Conservation (phyloP, 2,888 invertebrate genomes). For the Diloba caeruleocephala region DNA sequence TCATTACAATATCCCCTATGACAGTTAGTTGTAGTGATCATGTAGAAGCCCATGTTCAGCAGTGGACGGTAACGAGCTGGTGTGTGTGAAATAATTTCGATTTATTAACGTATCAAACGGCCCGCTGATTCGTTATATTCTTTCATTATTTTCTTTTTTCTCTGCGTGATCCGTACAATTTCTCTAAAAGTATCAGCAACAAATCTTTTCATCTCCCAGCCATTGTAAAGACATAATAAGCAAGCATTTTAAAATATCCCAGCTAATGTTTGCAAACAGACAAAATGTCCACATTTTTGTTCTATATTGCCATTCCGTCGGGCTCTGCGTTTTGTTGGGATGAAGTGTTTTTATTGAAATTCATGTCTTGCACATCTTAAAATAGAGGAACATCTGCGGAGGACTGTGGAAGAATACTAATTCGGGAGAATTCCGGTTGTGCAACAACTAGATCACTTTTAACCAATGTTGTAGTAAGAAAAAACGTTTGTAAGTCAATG, state of each 20-base stretch:
- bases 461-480: constrained; percentile 25
- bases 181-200: constrained; percentile 34
- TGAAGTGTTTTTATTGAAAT: constrained; percentile 53
- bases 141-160: too few species aligned
- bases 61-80: too few species aligned
- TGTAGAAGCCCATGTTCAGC: too few species aligned
- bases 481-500: not conserved
- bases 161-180: constrained; percentile 33
- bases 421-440: constrained; percentile 26
- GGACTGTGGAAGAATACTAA: constrained; percentile 43
- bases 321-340: constrained; percentile 19
- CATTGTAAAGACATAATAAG: constrained; percentile 43
- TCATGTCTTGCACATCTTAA: constrained; percentile 47
- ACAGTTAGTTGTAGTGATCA: too few species aligned
- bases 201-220: constrained; percentile 33
- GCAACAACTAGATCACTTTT: constrained; percentile 36
- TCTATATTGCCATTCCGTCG: constrained; percentile 31
- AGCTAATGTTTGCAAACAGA: constrained; percentile 43
- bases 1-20: too few species aligned
- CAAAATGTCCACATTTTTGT: constrained; percentile 31
- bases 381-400: constrained; percentile 45
- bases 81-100: too few species aligned
- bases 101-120: too few species aligned
- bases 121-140: too few species aligned
- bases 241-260: constrained; percentile 36